Evolutionary conservation across 2,797 vertebrate species (phyloP), one percentile per base, ranked within the genome.

Genomic region (Gallinago solitaria): DNA sequence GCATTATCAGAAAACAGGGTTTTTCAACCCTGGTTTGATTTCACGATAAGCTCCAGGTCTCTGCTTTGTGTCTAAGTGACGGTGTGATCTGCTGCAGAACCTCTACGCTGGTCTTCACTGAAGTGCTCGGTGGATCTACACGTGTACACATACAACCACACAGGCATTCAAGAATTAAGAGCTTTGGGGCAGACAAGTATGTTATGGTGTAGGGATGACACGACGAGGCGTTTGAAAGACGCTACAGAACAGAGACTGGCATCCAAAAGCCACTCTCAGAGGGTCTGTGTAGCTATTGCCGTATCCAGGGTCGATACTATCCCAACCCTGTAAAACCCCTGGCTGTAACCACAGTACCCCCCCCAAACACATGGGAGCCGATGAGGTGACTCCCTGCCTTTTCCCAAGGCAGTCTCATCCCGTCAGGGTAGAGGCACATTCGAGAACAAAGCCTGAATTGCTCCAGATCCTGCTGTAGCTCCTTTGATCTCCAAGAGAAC

Each of bases 101-200:
- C 20, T 15, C 61, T 57, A n/a, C 57, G 69, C 32, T 25, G 23
- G 70, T 45, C 75, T 41, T 33, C 47, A 16, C 15, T 19, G 3
- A 28, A n/a, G 32, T 12, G 21, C 14, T 16, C 24, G 25, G 37
- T 30, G 65, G 27, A 65, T 24, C 30, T 35, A 11, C 20, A 1
- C 1, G 3, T 4, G n/a, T 7, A 19, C 43, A 12, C 2, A 3
- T 16, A 24, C 1, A 78, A 28, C 23, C 54, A 43, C 11, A 11
- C 0, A 35, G 54, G 37, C 14, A 28, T 24, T 43, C 24, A 16
- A 6, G 10, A 67, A 43, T 2, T 16, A 27, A 59, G 56, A 77
- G 13, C 56, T 71, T 6, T 33, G n/a, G 69, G 53, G 53, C 0
- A 57, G 24, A 27, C 4, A 21, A 25, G 16, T 13, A 33, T 0